Conservation (phyloP, 2,888 invertebrate genomes). For the Pyrocoelia pectoralis region DNA sequence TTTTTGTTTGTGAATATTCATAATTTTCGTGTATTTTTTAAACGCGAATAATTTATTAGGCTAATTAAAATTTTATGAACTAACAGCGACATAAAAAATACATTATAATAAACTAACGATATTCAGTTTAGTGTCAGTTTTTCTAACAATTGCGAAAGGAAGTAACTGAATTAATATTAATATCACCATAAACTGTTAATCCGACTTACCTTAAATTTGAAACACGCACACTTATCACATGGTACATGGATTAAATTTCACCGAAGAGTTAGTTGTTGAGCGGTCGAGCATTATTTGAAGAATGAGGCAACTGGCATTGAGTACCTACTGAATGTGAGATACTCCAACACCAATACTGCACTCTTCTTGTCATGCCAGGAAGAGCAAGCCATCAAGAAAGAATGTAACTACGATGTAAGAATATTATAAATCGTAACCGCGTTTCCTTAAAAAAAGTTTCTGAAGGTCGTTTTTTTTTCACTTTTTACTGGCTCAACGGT, state of each 20-base stretch:
- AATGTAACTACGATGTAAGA: constrained; percentile 15
- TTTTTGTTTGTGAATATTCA: neutral
- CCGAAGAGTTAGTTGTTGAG: constrained; percentile 21
- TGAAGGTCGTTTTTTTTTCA: constrained; percentile 1
- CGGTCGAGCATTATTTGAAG: constrained; percentile 24
- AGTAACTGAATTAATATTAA: neutral
- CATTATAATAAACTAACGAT: neutral
- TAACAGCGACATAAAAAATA: neutral
- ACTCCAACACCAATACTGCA: constrained; percentile 30
- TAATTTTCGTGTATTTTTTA: neutral
- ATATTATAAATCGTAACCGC: constrained; percentile 16
- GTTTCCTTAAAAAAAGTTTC: constrained; percentile 15
- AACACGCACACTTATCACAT: constrained; percentile 10
- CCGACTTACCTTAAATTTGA: neutral
- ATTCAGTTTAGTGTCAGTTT: neutral
- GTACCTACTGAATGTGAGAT: constrained; percentile 13
- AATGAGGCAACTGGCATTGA: constrained; percentile 31
- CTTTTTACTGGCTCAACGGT: neutral
- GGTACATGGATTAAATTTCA: constrained; percentile 11
- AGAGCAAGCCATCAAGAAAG: constrained; percentile 23
- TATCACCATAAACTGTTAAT: neutral
- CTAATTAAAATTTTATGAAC: neutral
- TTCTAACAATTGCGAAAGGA: neutral
- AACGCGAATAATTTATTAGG: neutral
- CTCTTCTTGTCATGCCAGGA: constrained; percentile 34